phyloP scores from a whole-genome alignment of 2,797 vertebrate genomes.

The Sebastolobus altivelis region DNA sequence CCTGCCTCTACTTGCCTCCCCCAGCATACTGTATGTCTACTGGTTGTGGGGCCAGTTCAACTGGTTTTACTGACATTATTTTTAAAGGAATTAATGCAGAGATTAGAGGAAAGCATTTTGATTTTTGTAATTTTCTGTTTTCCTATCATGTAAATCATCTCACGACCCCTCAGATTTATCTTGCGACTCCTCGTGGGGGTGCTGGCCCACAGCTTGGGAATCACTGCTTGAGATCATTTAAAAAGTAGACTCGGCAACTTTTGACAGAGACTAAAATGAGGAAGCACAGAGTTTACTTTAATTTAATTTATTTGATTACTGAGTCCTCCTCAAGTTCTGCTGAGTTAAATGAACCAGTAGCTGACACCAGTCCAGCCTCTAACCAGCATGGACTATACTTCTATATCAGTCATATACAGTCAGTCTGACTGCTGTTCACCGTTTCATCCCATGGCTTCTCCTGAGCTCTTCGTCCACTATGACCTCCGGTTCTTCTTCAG shows the following conservation, averaged over 20 bases:
- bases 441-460: constrained; percentile 67
- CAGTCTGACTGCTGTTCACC: constrained; percentile 38
- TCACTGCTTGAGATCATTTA: too few relatives aligned
- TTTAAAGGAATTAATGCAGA: too few relatives aligned
- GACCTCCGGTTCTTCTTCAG: constrained; percentile 33
- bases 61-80: too few relatives aligned
- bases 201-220: neutral
- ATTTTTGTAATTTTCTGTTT: too few relatives aligned
- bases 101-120: too few relatives aligned
- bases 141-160: too few relatives aligned
- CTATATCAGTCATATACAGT: neutral
- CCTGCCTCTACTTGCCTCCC: too few relatives aligned
- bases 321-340: constrained; percentile 1
- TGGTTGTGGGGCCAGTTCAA: too few relatives aligned
- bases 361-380: neutral
- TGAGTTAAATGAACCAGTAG: neutral
- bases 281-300: neutral
- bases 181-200: neutral
- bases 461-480: constrained; percentile 67
- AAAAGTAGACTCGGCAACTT: neutral
- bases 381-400: neutral
- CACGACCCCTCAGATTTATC: neutral
- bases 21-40: too few relatives aligned
- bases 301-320: constrained; percentile 1
- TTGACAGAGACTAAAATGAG: neutral